Evolutionary conservation across 2,888 invertebrate species (phyloP).

Genomic region (Cephus nigrinus): DNA sequence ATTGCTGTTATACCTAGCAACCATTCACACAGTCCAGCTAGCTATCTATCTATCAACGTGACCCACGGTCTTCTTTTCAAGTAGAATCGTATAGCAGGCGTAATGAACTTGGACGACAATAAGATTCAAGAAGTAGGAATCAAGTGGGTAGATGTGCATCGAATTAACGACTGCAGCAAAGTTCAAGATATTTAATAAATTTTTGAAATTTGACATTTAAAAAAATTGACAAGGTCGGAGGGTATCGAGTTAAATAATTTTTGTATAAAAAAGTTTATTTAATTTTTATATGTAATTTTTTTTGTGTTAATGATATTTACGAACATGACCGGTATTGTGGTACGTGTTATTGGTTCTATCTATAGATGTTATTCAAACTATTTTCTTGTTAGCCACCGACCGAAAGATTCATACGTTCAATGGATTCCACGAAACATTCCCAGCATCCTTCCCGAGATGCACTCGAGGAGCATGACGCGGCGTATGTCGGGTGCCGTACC

Average conservation of each 20-base stretch:
- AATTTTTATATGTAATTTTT: neutral
- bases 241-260: neutral
- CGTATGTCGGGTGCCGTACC: neutral
- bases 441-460: neutral
- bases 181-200: too few species aligned
- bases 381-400: too few species aligned
- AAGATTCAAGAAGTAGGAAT: neutral
- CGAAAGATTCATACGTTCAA: neutral
- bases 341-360: neutral
- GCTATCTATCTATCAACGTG: neutral
- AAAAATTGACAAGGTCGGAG: too few species aligned
- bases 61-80: neutral
- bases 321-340: neutral
- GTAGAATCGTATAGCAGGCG: neutral
- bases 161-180: too few species aligned
- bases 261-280: neutral
- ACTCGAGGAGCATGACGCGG: neutral
- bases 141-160: neutral
- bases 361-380: neutral
- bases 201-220: too few species aligned
- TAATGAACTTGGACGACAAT: neutral
- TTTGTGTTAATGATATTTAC: neutral
- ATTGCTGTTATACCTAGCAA: neutral
- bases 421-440: neutral
- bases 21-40: neutral